Percentiles rank a stretch among this genome's conserved stretches.
Conservation (phyloP, 1,140 invertebrate genomes). For the Cotesia glomerata region DNA sequence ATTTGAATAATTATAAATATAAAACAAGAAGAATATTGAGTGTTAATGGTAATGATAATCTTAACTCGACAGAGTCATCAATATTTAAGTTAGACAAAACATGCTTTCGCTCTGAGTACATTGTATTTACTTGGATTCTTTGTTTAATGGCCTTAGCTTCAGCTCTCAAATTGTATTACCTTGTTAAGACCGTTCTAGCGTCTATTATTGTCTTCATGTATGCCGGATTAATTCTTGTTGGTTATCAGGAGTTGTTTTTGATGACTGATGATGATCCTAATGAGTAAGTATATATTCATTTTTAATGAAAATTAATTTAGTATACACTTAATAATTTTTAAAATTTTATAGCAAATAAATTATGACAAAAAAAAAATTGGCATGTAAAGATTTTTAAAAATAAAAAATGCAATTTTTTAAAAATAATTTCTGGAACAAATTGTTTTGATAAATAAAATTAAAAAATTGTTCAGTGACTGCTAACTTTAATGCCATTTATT, state of each 20-base stretch:
- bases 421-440: too few relatives aligned
- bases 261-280: slow-evolving; percentile 30
- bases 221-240: slow-evolving; percentile 71
- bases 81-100: slow-evolving; percentile 21
- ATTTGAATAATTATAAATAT: slow-evolving; percentile 12
- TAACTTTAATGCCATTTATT: too few relatives aligned
- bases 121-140: slow-evolving; percentile 93
- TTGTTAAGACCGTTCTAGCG: slow-evolving; percentile 86
- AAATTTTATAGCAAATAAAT: too few relatives aligned
- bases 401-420: too few relatives aligned
- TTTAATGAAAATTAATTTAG: too few relatives aligned
- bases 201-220: slow-evolving; percentile 77
- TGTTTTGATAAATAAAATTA: too few relatives aligned
- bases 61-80: neutral
- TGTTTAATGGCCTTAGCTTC: slow-evolving; percentile 88
- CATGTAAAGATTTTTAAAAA: too few relatives aligned
- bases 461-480: too few relatives aligned
- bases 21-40: slow-evolving; percentile 43
- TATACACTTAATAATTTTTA: too few relatives aligned
- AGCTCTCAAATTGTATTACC: slow-evolving; percentile 90
- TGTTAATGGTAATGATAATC: neutral
- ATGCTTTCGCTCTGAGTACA: slow-evolving; percentile 82
- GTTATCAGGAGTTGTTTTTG: slow-evolving; percentile 59
- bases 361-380: slow-evolving; percentile 30
- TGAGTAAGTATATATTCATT: slow-evolving; percentile 36